A percentile compares a stretch with the other conserved stretches of the same genome.
Conservation (phyloP, 2,797 vertebrate species). For the Psittacula echo region DNA sequence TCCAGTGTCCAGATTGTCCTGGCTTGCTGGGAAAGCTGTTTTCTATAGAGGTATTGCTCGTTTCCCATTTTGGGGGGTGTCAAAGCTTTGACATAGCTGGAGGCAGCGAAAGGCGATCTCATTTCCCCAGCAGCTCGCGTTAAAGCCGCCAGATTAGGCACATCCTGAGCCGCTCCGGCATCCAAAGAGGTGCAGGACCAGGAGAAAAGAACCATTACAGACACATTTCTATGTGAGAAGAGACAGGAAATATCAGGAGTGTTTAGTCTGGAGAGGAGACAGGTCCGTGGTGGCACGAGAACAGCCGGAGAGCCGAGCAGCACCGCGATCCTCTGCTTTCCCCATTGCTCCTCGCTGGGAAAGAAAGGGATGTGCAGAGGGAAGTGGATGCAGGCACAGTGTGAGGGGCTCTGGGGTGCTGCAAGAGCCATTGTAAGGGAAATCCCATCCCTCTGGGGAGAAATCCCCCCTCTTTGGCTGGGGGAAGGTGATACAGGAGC, state of each 20-base stretch:
- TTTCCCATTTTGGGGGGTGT: background rate
- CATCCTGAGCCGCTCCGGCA: background rate
- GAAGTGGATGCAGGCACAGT: fast-evolving
- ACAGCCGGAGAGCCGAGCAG: background rate
- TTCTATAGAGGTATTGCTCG: background rate
- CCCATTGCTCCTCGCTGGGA: background rate
- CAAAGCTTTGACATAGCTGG: background rate
- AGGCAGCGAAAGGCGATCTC: background rate
- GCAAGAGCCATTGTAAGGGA: background rate
- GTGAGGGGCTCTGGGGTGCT: background rate
- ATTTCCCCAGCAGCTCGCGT: background rate
- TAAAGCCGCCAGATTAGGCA: background rate
- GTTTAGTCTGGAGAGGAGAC: slow-evolving; percentile 63
- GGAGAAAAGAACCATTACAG: slow-evolving; percentile 13
- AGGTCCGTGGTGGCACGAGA: background rate
- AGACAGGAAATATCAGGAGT: slow-evolving; percentile 44
- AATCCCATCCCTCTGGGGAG: background rate
- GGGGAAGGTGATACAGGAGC: background rate
- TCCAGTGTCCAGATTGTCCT: background rate
- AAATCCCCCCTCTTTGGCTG: background rate
- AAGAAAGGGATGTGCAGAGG: background rate
- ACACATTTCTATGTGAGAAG: slow-evolving; percentile 13
- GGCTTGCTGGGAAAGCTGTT: background rate
- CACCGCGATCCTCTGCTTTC: background rate
- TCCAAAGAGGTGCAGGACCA: slow-evolving; percentile 21